Conservation (phyloP, 2,113 vertebrate species). For the Struthio camelus region DNA sequence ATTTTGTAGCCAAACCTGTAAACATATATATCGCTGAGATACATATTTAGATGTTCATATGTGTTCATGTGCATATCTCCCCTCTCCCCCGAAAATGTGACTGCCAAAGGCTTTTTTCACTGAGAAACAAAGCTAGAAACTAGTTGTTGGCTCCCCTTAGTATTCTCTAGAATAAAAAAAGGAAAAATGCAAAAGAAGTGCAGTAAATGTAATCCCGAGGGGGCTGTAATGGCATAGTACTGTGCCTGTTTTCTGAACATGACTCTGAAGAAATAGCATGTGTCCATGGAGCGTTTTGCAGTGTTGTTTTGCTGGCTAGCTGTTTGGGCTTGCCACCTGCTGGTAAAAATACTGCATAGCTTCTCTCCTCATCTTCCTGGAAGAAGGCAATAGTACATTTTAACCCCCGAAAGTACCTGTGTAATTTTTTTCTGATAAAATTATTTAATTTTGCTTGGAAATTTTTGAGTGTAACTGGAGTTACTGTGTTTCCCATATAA, state of each 20-base stretch:
- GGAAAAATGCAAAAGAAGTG: neutral
- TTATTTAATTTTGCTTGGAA: neutral
- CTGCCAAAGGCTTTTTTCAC: neutral
- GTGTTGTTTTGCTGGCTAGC: neutral
- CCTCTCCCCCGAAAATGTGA: neutral
- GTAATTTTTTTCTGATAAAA: neutral
- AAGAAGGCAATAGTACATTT: accelerated
- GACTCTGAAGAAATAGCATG: accelerated
- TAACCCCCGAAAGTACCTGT: neutral
- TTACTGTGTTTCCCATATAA: neutral
- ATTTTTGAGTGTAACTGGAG: neutral
- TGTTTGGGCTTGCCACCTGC: constrained; percentile 59
- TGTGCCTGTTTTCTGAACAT: neutral
- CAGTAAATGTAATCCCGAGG: neutral
- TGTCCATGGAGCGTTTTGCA: neutral
- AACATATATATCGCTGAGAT: accelerated
- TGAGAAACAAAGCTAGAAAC: neutral
- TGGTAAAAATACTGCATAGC: neutral
- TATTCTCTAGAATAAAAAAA: neutral
- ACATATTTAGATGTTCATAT: neutral
- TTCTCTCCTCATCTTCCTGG: neutral
- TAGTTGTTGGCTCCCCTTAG: neutral
- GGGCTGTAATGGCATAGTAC: neutral
- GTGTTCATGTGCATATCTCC: accelerated
- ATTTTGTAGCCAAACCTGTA: neutral